Evolutionary conservation across 2,888 invertebrate species (phyloP).

Genomic region (Oxytorus armatus): DNA sequence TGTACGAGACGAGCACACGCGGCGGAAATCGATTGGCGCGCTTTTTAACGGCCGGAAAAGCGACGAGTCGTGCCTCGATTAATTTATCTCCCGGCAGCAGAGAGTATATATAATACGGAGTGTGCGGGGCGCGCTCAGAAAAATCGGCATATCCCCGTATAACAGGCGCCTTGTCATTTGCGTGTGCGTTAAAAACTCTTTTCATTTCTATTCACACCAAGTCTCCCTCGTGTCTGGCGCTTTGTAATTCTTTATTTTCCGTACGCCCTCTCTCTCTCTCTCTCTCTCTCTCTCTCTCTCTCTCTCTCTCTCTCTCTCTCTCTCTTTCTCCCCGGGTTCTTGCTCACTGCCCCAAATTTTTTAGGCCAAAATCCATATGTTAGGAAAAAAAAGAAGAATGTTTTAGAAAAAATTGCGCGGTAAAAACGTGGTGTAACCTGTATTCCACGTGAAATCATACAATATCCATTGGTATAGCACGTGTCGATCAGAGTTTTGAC

Average conservation of each 20-base stretch:
- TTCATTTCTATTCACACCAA: slow-evolving; percentile 33
- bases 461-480: neutral
- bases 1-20: slow-evolving; percentile 66
- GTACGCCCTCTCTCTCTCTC: neutral
- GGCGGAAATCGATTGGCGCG: slow-evolving; percentile 74
- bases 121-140: slow-evolving; percentile 61
- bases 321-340: slow-evolving; percentile 50
- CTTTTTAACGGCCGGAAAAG: slow-evolving; percentile 77
- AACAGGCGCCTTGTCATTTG: slow-evolving; percentile 44
- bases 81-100: slow-evolving; percentile 73
- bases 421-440: neutral
- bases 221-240: slow-evolving; percentile 24
- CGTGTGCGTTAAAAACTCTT: slow-evolving; percentile 33
- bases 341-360: slow-evolving; percentile 37
- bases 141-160: slow-evolving; percentile 65
- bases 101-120: slow-evolving; percentile 48
- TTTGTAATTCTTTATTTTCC: neutral
- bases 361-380: neutral
- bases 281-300: slow-evolving; percentile 13
- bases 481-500: slow-evolving; percentile 73
- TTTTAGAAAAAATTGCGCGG: neutral
- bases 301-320: slow-evolving; percentile 10
- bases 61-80: slow-evolving; percentile 75
- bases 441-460: neutral
- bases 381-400: too few relatives aligned